A percentile compares a stretch with the other conserved stretches of the same genome.
These are phyloP conservation scores for Magallana nippona DNA, from an alignment of 2,888 invertebrate species.

Conservation along the genomic window DNA sequence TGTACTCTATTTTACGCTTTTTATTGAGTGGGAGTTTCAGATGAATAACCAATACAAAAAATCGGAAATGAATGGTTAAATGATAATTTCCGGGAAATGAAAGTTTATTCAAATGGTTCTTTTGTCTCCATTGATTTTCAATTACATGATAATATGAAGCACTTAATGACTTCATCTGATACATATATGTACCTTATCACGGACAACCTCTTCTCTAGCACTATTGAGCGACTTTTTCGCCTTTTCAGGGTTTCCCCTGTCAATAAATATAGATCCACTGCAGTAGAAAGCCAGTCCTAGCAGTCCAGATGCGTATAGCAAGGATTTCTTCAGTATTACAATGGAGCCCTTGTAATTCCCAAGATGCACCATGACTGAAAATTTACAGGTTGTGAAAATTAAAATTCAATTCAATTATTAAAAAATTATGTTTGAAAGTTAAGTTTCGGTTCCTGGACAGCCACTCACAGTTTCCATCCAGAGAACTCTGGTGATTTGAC, in stretches of 20 bases:
- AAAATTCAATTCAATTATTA: background rate
- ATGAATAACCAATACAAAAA: no score
- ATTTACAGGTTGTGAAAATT: background rate
- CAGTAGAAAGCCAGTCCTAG: constrained; percentile 30
- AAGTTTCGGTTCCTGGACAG: no score
- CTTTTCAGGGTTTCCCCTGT: constrained; percentile 13
- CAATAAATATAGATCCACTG: constrained; percentile 24
- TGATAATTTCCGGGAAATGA: no score
- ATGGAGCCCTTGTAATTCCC: constrained; percentile 11
- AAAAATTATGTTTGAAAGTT: no score
- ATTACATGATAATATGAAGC: no score
- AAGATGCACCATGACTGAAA: constrained; percentile 16
- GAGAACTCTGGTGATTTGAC: constrained; percentile 31
- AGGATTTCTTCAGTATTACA: constrained; percentile 30
- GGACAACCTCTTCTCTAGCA: background rate
- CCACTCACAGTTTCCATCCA: constrained; percentile 14
- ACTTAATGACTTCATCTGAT: no score
- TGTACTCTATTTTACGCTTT: no score
- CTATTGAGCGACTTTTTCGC: constrained; percentile 15
- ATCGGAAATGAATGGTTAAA: no score
- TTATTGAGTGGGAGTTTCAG: no score
- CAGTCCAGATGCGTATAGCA: constrained; percentile 11
- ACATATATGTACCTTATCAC: background rate
- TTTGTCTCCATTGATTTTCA: no score
- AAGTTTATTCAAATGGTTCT: no score